phyloP scores from a whole-genome alignment of 2,113 vertebrate genomes.

The Calidris pygmaea region DNA sequence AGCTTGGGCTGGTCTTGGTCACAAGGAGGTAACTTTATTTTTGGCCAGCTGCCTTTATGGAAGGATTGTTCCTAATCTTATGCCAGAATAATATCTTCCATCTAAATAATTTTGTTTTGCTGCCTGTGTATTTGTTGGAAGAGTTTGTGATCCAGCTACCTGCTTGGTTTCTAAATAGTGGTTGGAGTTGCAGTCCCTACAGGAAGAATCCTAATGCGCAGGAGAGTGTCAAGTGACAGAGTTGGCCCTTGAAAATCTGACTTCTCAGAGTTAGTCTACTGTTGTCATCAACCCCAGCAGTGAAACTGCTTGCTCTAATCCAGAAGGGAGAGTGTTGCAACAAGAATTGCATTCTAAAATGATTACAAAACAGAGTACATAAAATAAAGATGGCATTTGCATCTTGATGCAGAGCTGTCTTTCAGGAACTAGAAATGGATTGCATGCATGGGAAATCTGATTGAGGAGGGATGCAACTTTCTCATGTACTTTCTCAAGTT shows the following conservation, averaged over 20 bases:
- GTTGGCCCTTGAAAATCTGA: not conserved
- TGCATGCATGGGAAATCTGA: not conserved
- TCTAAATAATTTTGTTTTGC: not conserved
- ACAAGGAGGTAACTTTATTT: not conserved
- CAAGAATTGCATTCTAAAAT: fast-evolving
- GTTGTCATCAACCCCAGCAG: not conserved
- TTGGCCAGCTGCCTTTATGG: not conserved
- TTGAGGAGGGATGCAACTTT: not conserved
- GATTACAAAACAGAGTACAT: not conserved
- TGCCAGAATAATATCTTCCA: not conserved
- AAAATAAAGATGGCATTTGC: not conserved
- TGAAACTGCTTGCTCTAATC: not conserved
- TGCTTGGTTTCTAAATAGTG: not conserved
- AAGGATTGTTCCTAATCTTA: not conserved
- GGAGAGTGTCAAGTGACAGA: not conserved
- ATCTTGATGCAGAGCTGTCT: not conserved
- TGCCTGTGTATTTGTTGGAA: not conserved
- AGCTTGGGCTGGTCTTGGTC: not conserved
- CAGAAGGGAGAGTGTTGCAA: not conserved
- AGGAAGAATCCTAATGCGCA: not conserved
- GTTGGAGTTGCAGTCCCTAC: not conserved
- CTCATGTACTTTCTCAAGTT: not conserved
- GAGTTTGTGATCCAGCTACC: not conserved
- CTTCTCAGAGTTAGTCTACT: not conserved
- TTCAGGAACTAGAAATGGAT: not conserved